A percentile compares a stretch with the other conserved stretches of the same genome.
phyloP scores from a whole-genome alignment of 2,113 vertebrate species.

The Psittacara wagleri region DNA sequence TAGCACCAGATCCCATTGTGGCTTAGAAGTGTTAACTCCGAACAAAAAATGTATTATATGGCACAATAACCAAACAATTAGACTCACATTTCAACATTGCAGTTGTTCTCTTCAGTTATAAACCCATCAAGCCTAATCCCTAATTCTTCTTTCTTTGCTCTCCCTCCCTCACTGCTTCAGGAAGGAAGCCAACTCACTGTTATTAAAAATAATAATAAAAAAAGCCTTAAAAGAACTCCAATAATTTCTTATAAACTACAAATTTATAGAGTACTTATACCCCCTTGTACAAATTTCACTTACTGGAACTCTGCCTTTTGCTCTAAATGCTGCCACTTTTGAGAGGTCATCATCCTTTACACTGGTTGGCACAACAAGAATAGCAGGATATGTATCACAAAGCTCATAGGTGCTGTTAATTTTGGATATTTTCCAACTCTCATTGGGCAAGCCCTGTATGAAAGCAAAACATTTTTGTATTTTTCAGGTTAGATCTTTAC shows the following conservation, averaged over 20 bases:
- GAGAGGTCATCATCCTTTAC: conserved; percentile 90
- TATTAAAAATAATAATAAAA: neutral
- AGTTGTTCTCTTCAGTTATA: neutral
- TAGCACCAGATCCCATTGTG: neutral
- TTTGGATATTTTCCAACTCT: conserved; percentile 96
- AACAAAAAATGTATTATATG: neutral
- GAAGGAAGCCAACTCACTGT: neutral
- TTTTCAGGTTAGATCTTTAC: neutral
- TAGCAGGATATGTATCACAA: conserved; percentile 92
- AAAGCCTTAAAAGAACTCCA: neutral
- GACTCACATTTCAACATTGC: neutral
- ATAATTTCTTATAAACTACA: neutral
- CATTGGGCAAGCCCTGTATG: conserved; percentile 91
- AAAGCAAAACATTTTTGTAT: neutral
- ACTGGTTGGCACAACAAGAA: conserved; percentile 90
- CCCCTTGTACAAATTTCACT: conserved; percentile 57
- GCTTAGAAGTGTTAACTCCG: neutral
- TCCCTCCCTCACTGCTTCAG: neutral
- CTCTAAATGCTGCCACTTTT: conserved; percentile 88
- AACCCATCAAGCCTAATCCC: neutral
- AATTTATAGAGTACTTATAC: neutral
- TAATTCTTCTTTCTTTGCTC: neutral
- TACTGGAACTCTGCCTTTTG: conserved; percentile 93
- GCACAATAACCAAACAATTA: neutral
- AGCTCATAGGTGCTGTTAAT: conserved; percentile 91